phyloP scores from a whole-genome alignment of 2,888 invertebrate species.

The Creontiades dilutus region DNA sequence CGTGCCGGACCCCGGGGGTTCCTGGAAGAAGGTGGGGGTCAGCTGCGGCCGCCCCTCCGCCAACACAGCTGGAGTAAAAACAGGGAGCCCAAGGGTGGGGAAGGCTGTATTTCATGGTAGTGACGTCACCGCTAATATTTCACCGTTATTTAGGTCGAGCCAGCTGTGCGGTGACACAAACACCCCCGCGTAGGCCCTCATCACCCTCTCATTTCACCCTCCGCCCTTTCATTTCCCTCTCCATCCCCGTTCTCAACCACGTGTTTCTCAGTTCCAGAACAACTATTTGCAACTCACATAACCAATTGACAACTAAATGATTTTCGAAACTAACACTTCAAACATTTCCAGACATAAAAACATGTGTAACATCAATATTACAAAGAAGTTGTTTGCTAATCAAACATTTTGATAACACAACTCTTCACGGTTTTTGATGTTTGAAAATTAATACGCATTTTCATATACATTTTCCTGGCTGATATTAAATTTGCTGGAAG shows the following conservation, averaged over 20 bases:
- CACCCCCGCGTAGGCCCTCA: background rate
- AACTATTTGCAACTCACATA: no score
- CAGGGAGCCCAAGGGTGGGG: background rate
- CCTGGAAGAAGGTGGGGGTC: background rate
- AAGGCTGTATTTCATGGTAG: conserved; percentile 61
- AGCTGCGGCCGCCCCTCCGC: background rate
- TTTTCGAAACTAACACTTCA: no score
- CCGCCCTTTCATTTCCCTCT: background rate
- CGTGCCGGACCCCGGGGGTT: no score
- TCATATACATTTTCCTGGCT: no score
- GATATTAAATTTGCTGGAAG: no score
- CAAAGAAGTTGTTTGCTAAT: no score
- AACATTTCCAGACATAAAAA: no score
- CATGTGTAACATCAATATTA: no score
- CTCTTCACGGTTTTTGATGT: no score
- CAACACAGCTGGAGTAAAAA: conserved; percentile 52
- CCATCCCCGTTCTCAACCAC: background rate
- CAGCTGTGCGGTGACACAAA: conserved; percentile 60
- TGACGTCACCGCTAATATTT: conserved; percentile 72
- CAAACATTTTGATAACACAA: no score
- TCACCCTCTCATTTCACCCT: conserved; percentile 37
- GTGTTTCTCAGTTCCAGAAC: background rate
- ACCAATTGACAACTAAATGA: no score
- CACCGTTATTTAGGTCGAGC: conserved; percentile 68
- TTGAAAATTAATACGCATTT: no score